Base-by-base conservation (phyloP, 2,113 vertebrate genomes). In the Clarias batrachus region DNA sequence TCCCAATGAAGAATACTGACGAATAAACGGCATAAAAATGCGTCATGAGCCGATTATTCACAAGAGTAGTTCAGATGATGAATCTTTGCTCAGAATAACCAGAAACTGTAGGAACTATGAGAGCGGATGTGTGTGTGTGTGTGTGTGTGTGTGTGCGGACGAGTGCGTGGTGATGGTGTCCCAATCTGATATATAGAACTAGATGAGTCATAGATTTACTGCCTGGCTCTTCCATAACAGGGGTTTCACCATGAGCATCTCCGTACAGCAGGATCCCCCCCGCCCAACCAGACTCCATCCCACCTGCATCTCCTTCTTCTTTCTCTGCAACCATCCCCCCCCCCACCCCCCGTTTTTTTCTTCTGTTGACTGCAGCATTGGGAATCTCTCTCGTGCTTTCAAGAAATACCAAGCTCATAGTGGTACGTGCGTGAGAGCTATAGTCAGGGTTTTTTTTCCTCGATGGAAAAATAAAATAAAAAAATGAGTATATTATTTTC, bases 171-270 rank as follows among this genome's bases (percentile, higher is more conserved):
- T 54, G 33, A 87, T 57, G 59, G 62, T 8, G 21, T 76, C 82
- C 27, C 21, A 10, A 37, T 87, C 16, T 83, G 68, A 85, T 63
- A 30, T 87, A 60, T 52, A 85, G 84, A 73, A 84, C 88, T 41
- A 81, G 81, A 89, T 90, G 90, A 90, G 76, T 90, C 90, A 90
- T 85, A 79, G 79, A 66, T 83, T 82, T 85, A 83, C 59, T 89
- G 83, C 85, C 54, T 86, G 77, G 63, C 79, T 84, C 52, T 88
- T 86, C 81, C 41, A 83, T 88, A 73, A 87, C 37, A 65, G 88
- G 90, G 88, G 84, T 90, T 90, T 84, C 90, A 90, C 88, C 88
- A 23, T 66, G 74, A 85, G 80, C 25, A 33, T 63, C 76, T 57
- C 66, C 80, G 63, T 82, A 87, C 88, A 89, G 86, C 82, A 89